phyloP scores from a whole-genome alignment of 1,140 invertebrate species.

The Cylas formicarius region DNA sequence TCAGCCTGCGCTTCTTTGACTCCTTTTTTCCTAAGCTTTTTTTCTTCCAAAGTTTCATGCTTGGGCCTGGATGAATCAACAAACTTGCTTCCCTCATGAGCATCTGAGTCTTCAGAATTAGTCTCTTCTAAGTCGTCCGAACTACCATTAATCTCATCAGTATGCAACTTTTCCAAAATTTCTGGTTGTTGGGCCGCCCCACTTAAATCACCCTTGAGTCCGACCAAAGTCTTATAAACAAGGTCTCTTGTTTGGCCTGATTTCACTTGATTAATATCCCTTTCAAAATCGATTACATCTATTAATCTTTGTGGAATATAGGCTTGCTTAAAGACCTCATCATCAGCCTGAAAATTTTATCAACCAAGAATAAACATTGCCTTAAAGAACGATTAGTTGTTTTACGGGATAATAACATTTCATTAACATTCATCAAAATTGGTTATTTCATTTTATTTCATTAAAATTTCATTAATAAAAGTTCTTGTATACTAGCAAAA shows the following conservation, averaged over 20 bases:
- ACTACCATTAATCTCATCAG: conserved; percentile 24
- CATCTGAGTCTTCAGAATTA: conserved; percentile 41
- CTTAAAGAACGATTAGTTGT: background rate
- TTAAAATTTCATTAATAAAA: background rate
- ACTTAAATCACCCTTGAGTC: conserved; percentile 72
- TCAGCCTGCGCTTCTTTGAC: conserved; percentile 84
- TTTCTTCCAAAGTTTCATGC: conserved; percentile 80
- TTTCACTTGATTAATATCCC: conserved; percentile 76
- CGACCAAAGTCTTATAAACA: conserved; percentile 77
- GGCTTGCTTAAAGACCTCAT: conserved; percentile 88
- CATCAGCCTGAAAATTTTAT: conserved; percentile 49
- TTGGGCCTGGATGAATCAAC: conserved; percentile 64
- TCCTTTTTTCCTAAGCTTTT: conserved; percentile 77
- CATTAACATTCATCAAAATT: no score
- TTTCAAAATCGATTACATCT: conserved; percentile 86
- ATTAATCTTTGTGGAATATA: conserved; percentile 93
- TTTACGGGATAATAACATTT: background rate
- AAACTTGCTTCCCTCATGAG: conserved; percentile 51
- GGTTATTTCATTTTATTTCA: no score
- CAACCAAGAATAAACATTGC: no score
- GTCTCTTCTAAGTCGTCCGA: conserved; percentile 31
- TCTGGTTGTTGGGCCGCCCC: conserved; percentile 57
- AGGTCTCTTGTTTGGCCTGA: conserved; percentile 65
- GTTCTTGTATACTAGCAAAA: no score
- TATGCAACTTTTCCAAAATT: conserved; percentile 42